Evolutionary conservation across 2,888 invertebrate genomes (phyloP).

Genomic region (Zelleria hepariella): DNA sequence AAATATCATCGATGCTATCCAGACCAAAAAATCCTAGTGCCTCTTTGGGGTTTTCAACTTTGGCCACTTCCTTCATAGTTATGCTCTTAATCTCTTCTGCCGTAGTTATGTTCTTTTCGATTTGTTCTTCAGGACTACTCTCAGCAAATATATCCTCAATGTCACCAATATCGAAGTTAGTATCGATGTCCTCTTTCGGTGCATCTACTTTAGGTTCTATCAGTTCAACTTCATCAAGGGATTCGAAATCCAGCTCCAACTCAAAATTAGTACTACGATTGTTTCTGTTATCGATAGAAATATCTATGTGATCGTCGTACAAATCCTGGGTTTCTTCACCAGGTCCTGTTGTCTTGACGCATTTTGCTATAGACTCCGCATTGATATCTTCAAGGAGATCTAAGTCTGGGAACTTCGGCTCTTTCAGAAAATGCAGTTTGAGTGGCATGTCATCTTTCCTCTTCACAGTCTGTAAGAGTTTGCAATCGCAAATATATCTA

Average conservation of each 20-base stretch:
- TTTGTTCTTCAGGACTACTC: slow-evolving; percentile 34
- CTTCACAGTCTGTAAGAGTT: slow-evolving; percentile 24
- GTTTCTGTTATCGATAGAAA: not conserved
- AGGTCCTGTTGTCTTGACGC: slow-evolving; percentile 20
- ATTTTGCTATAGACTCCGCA: slow-evolving; percentile 29
- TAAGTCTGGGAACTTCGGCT: slow-evolving; percentile 39
- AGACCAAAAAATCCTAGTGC: slow-evolving; percentile 53
- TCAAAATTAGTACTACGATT: slow-evolving; percentile 25
- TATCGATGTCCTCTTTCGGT: slow-evolving; percentile 16
- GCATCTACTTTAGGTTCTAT: slow-evolving; percentile 1
- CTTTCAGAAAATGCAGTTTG: slow-evolving; percentile 24
- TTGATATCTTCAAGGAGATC: slow-evolving; percentile 45
- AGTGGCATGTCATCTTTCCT: slow-evolving; percentile 6
- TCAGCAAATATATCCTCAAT: slow-evolving; percentile 50
- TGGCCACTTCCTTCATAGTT: too few species aligned
- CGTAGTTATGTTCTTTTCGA: slow-evolving; percentile 13
- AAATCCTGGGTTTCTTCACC: slow-evolving; percentile 12
- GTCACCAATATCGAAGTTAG: slow-evolving; percentile 56
- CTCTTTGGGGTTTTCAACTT: slow-evolving; percentile 24
- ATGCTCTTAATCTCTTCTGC: slow-evolving; percentile 14
- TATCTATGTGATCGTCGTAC: not conserved
- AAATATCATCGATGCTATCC: slow-evolving; percentile 61
- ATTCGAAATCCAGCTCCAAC: slow-evolving; percentile 23
- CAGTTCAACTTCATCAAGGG: slow-evolving; percentile 11
- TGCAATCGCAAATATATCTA: slow-evolving; percentile 51